Base-by-base conservation (phyloP, 2,888 invertebrate genomes). In the Drosophila nr. perissopoda region DNA sequence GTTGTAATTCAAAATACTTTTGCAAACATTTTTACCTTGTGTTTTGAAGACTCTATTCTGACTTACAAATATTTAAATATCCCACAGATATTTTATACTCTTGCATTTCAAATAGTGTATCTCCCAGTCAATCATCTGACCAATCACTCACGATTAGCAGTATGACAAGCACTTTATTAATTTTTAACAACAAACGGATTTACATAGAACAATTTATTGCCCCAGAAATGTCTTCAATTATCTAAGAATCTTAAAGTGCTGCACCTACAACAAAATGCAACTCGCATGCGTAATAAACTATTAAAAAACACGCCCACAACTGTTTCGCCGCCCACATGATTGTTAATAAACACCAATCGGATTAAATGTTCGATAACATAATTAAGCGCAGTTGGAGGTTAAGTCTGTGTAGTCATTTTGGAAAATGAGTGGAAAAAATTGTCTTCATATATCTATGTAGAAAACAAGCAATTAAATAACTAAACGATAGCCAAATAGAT, bases 361-460 rank as follows among this genome's bases (percentile, higher is more conserved):
- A 75, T 78, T 60, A 34, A 54, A 68, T 74, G 68, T 66, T 82
- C 79, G 79, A 82, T 85, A 85, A 85, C 88, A 88, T 75, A 85
- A 88, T 86, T 89, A 78, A 70, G 49, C 70, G 45, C 36, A 60
- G 48, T 66, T 79, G 69, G 73, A 62, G 69, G 65, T 63, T 67
- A 40, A 49, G n/a, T 56, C 21, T 45, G 13, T 13, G 3, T 6
- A 42, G 21, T 42, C 6, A 21, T 42, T 6, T 21, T 21, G 6
- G 60, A 27, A n/a, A n/a, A 36, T 62, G 38, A n/a, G 29, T 49
- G 51, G 34, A 51, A 57, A 67, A 64, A 51, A 40, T 57, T 29
- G 33, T 29, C 16, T 21, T 21, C 3, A 45, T 56, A 61, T 67
- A 59, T 48, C 31, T 40, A 40, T 61, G 36, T 11, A 42, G 40